Evolutionary conservation across 2,888 invertebrate species (phyloP), one percentile per base, ranked within the genome.

Genomic region (Ochropleura leucogaster): DNA sequence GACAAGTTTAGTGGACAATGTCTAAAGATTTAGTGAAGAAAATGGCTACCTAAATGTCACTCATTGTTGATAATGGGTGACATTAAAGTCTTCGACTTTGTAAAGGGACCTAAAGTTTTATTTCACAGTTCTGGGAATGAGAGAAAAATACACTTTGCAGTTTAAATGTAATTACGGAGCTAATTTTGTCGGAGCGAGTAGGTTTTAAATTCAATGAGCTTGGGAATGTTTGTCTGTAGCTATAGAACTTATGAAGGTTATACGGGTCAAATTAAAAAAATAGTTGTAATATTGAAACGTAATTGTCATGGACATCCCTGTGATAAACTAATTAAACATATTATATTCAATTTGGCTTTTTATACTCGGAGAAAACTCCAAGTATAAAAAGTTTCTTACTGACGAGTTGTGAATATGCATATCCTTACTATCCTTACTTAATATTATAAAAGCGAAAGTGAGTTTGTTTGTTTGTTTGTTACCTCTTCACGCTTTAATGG

Each of bases 81-180:
- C 66, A 77, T 84, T 86, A 71, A 72, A 70, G 60, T 67, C 74
- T 62, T 53, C 60, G 72, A 66, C 67, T 68, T 74, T 83, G 81
- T 65, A 67, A 72, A 67, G 53, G 68, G 66, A 59, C 51, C 55
- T 85, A 60, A 84, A 85, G 14, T 79, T 79, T 84, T 85, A 82
- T 84, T 75, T 72, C 57, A 75, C 73, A 67, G 74, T 60, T 71
- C 44, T 74, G 46, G 63, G 16, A 80, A 71, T 64, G 67, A 62
- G 72, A 64, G 60, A 83, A 83, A 85, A 85, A 82, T 74, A 81
- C 62, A 71, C 62, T 65, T 82, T 72, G 46, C 47, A 71, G 53
- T 67, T 44, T 72, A 47, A 84, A 84, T 72, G 74, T 74, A 74
- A 83, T 85, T 78, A 78, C 68, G 67, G 42, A 46, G 0, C 67